Evolutionary conservation across 2,888 invertebrate genomes (phyloP).

Genomic region (Tachina lurida): DNA sequence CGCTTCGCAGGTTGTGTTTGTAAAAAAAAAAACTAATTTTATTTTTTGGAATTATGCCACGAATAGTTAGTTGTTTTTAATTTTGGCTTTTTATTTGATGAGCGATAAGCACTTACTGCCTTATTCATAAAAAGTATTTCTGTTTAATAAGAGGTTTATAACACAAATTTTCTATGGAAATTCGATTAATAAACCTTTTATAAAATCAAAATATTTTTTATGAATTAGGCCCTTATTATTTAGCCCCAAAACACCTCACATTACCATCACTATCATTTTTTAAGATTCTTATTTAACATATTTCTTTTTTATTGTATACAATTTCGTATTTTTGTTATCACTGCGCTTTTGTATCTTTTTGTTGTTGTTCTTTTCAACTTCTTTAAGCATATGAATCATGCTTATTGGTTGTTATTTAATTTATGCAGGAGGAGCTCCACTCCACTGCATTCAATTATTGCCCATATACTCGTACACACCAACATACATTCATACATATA

Average conservation of each 20-base stretch:
- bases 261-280: slow-evolving; percentile 37
- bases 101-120: too few relatives aligned
- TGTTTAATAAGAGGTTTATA: too few relatives aligned
- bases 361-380: slow-evolving; percentile 15
- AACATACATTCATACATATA: neutral
- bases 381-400: slow-evolving; percentile 52
- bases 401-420: slow-evolving; percentile 68
- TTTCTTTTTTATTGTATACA: slow-evolving; percentile 7
- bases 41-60: too few relatives aligned
- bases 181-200: too few relatives aligned
- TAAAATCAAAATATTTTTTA: too few relatives aligned
- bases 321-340: slow-evolving; percentile 23
- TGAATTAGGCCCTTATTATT: too few relatives aligned
- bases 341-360: slow-evolving; percentile 30
- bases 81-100: too few relatives aligned
- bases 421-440: slow-evolving; percentile 73
- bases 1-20: too few relatives aligned
- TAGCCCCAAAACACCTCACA: neutral
- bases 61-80: too few relatives aligned
- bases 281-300: slow-evolving; percentile 37
- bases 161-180: too few relatives aligned
- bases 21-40: too few relatives aligned
- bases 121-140: too few relatives aligned
- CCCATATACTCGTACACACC: neutral
- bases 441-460: slow-evolving; percentile 34